phyloP scores from a whole-genome alignment of 2,888 invertebrate species.

The Andrena bicolor region DNA sequence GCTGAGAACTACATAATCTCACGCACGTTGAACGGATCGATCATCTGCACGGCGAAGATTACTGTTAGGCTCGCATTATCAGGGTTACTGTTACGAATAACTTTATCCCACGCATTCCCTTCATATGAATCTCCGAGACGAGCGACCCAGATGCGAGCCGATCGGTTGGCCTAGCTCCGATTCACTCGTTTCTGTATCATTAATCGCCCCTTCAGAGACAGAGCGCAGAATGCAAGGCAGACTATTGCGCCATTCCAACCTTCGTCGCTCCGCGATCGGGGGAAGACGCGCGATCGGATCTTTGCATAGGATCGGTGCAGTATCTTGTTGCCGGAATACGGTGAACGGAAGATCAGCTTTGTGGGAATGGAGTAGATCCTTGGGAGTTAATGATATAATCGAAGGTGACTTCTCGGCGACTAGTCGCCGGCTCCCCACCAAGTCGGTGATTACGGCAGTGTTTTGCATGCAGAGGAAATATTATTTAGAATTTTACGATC shows the following conservation, averaged over 20 bases:
- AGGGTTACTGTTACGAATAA: slow-evolving; percentile 60
- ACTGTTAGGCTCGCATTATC: slow-evolving; percentile 39
- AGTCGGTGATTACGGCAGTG: slow-evolving; percentile 15
- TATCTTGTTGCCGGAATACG: slow-evolving; percentile 50
- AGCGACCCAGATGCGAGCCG: slow-evolving; percentile 38
- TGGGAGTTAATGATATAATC: slow-evolving; percentile 42
- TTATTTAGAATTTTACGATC: slow-evolving; percentile 13
- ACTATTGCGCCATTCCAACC: slow-evolving; percentile 22
- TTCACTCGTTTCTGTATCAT: slow-evolving; percentile 51
- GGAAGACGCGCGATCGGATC: slow-evolving; percentile 39
- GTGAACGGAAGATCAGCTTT: slow-evolving; percentile 48
- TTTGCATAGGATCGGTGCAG: slow-evolving; percentile 9
- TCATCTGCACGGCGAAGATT: slow-evolving; percentile 8
- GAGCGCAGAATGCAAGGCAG: not conserved
- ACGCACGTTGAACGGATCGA: slow-evolving; percentile 31
- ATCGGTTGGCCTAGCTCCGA: slow-evolving; percentile 33
- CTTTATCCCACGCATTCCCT: slow-evolving; percentile 39
- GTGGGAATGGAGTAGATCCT: slow-evolving; percentile 43
- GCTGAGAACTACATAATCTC: not conserved
- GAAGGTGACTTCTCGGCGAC: slow-evolving; percentile 40
- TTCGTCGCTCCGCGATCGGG: slow-evolving; percentile 3
- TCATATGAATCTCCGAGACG: slow-evolving; percentile 23
- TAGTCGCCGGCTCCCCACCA: slow-evolving; percentile 2
- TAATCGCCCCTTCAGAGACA: slow-evolving; percentile 35
- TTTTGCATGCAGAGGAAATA: slow-evolving; percentile 25